These are phyloP conservation scores for Odontamblyopus rebecca DNA, from an alignment of 2,797 vertebrate species.

Conservation along the genomic window DNA sequence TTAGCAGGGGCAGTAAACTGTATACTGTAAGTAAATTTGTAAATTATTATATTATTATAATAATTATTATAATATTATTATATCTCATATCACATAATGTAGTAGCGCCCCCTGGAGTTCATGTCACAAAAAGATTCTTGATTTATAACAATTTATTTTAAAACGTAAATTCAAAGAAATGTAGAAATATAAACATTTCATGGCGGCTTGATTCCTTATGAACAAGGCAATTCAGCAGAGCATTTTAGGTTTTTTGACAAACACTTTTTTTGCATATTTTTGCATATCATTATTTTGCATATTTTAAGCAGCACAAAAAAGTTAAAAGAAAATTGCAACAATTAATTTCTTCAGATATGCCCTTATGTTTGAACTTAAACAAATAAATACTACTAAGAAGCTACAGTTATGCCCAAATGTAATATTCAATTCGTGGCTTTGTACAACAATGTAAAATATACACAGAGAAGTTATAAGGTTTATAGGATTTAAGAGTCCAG, in stretches of 20 bases:
- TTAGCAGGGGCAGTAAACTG: too few relatives aligned
- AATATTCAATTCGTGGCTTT: conserved; percentile 3
- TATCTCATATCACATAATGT: conserved; percentile 26
- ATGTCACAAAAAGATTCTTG: conserved; percentile 38
- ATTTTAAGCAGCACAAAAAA: conserved; percentile 53
- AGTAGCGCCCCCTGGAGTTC: conserved; percentile 55
- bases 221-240: conserved; percentile 47
- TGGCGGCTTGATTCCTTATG: conserved; percentile 34
- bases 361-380: conserved; percentile 46
- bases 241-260: conserved; percentile 23
- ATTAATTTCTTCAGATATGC: conserved; percentile 41
- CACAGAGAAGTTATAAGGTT: not conserved
- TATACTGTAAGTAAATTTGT: not conserved
- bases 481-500: not conserved
- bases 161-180: conserved; percentile 69
- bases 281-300: conserved; percentile 57
- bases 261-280: conserved; percentile 51
- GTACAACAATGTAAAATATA: conserved; percentile 1
- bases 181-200: conserved; percentile 67
- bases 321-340: conserved; percentile 34
- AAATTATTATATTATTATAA: too few relatives aligned
- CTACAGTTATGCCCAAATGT: conserved; percentile 20
- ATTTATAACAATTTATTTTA: conserved; percentile 71
- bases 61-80: too few relatives aligned
- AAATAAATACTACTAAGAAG: conserved; percentile 45